These are phyloP conservation scores for Myiopsitta monachus DNA, from an alignment of 2,113 vertebrate genomes.

Conservation along the genomic window DNA sequence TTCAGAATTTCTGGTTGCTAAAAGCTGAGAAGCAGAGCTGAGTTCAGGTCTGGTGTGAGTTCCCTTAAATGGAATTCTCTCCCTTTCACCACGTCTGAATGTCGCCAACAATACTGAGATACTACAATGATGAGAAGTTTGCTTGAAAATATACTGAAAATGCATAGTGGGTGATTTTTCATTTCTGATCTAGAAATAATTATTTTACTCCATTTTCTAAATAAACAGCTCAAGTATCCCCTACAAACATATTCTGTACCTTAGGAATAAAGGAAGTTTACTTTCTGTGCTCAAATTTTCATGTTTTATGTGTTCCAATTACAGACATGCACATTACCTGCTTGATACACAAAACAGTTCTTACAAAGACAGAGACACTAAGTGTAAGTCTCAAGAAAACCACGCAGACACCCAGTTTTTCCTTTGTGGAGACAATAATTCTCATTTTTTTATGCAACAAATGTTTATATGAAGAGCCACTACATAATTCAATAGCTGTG, in stretches of 20 bases:
- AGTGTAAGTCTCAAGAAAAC: not conserved
- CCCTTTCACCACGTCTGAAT: not conserved
- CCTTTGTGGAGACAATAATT: not conserved
- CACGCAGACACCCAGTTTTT: not conserved
- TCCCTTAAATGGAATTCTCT: not conserved
- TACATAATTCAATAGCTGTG: not conserved
- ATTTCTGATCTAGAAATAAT: not conserved
- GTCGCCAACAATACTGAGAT: not conserved
- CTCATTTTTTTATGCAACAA: not conserved
- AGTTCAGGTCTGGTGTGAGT: not conserved
- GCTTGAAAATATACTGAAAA: not conserved
- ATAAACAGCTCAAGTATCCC: not conserved
- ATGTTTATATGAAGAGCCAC: not conserved
- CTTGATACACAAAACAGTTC: not conserved
- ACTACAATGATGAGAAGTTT: not conserved
- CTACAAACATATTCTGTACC: not conserved
- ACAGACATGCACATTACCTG: not conserved
- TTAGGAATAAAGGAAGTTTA: not conserved
- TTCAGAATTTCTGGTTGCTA: not conserved
- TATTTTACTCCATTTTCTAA: not conserved
- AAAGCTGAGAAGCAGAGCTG: not conserved
- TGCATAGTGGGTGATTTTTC: slow-evolving; percentile 4
- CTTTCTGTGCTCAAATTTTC: not conserved
- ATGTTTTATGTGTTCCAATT: not conserved
- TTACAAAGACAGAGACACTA: not conserved